Evolutionary conservation across 2,113 vertebrate species (phyloP), one percentile per base, ranked within the genome.

Genomic region (Paralichthys olivaceus): DNA sequence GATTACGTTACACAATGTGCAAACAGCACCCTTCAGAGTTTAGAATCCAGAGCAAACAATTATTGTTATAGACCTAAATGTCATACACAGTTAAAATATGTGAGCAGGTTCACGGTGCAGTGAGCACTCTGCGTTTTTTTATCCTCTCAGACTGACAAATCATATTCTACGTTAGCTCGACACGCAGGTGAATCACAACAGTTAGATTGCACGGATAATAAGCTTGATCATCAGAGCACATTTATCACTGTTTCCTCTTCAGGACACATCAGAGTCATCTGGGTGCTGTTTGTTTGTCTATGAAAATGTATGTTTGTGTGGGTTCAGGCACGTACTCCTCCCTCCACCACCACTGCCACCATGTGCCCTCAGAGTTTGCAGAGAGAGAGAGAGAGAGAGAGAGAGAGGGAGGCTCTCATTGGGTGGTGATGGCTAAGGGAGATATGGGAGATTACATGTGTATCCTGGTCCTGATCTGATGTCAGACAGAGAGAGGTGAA

Each of bases 401-500:
- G 54, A n/a, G 72, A 60, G 60, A n/a, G 51, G 58, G 67, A 2
- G 20, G 19, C 29, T 75, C 69, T 76, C 13, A 4, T 79, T 72
- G 25, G 2, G 57, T 51, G 69, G 81, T 13, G 80, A 86, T 72
- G 77, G 68, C 65, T 54, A 11, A 54, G 65, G 49, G 70, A 87
- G 91, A 91, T 93, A 85, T 11, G 45, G 43, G 74, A 85, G 86
- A 90, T 90, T 90, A 86, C 86, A 88, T 74, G 72, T 85, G 88
- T 89, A 85, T 87, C 79, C 83, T 1, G 4, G 53, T 56, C 56
- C 79, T 76, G 83, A 91, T 92, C 81, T 87, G 84, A 87, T 87
- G 83, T 80, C 65, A 70, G 85, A 80, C 75, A 71, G 69, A 71
- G 66, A 72, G 72, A 77, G 82, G 79, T 86, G 78, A 82, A 13